Percentiles rank a stretch among this genome's conserved stretches.
Conservation (phyloP, 2,888 invertebrate species). For the Pandemis heparana region DNA sequence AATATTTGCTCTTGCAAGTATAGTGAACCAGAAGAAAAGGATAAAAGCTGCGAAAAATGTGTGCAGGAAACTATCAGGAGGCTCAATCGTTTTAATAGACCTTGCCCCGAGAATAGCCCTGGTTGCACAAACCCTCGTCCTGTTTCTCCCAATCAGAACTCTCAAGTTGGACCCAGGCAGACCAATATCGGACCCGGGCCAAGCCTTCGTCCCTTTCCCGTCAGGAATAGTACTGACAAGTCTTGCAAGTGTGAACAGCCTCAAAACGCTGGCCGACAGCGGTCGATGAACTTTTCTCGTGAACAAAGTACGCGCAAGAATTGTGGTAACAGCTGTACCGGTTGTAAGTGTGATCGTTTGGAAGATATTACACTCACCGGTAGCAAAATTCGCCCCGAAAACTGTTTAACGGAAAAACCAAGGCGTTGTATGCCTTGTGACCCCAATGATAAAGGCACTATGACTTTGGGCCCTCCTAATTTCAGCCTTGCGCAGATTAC, state of each 20-base stretch:
- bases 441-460: not conserved
- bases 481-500: not conserved
- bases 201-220: not conserved
- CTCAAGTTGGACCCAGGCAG: not conserved
- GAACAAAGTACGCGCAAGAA: not conserved
- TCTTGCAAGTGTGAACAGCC: not conserved
- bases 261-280: not conserved
- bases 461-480: not conserved
- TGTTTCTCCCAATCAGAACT: not conserved
- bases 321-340: not conserved
- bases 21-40: not conserved
- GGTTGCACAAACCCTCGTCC: not conserved
- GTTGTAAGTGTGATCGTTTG: slow-evolving; percentile 1
- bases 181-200: not conserved
- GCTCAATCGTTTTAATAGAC: not conserved
- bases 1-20: not conserved
- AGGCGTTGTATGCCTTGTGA: not conserved
- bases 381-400: not conserved
- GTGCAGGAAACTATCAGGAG: not conserved
- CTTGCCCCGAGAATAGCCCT: too few relatives aligned
- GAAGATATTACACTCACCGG: not conserved
- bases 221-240: not conserved
- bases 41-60: not conserved
- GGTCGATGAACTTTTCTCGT: not conserved
- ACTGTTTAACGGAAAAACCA: not conserved